phyloP scores from a whole-genome alignment of 2,888 invertebrate genomes.

The Acronicta leporina region DNA sequence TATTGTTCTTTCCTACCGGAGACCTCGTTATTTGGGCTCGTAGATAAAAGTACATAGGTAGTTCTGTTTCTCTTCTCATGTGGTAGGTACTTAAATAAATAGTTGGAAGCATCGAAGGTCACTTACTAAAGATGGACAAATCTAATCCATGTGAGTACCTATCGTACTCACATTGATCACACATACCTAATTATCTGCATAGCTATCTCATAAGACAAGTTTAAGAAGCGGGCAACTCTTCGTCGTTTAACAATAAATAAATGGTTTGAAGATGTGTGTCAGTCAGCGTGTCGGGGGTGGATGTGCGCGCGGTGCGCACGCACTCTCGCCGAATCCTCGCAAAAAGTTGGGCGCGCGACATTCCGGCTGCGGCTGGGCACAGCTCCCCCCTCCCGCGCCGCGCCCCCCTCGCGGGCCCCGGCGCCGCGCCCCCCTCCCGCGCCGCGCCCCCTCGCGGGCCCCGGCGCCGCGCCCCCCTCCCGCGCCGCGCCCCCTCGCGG shows the following conservation, averaged over 20 bases:
- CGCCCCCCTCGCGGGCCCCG: constrained; percentile 3
- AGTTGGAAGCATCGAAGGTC: too few species aligned
- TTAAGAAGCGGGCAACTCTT: not conserved
- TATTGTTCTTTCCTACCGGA: too few species aligned
- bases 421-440: not conserved
- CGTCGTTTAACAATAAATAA: too few species aligned
- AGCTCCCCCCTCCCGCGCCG: not conserved
- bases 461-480: not conserved
- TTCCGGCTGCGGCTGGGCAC: constrained; percentile 19
- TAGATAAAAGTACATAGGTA: too few species aligned
- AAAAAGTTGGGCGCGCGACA: constrained; percentile 42
- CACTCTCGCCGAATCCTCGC: constrained; percentile 22
- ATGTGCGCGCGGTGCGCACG: constrained; percentile 8
- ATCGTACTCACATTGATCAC: too few species aligned
- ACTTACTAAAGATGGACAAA: too few species aligned
- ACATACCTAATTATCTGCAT: too few species aligned
- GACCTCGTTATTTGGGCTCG: too few species aligned
- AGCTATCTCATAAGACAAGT: too few species aligned
- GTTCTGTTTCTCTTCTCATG: too few species aligned
- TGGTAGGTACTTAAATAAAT: too few species aligned
- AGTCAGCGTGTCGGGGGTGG: constrained; percentile 40
- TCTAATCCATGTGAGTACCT: too few species aligned
- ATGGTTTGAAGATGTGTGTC: constrained; percentile 28
- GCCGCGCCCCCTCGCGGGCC: constrained; percentile 4
- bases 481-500: not conserved